Conservation (phyloP, 2,888 invertebrate species). For the Drosophila diplacantha region DNA sequence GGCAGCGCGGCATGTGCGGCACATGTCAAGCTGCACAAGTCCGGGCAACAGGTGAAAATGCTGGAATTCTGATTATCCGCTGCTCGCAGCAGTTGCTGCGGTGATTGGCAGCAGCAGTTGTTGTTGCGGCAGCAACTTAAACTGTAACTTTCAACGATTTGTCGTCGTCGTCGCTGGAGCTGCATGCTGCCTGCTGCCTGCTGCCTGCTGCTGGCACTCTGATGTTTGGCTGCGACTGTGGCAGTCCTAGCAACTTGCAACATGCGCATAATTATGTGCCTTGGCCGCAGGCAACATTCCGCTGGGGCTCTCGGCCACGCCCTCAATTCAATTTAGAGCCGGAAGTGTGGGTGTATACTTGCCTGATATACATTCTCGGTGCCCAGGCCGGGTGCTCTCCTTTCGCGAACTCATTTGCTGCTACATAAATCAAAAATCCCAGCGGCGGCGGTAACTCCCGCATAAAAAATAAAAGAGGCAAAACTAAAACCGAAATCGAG, state of each 20-base stretch:
- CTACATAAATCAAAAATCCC: constrained; percentile 68
- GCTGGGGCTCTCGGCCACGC: constrained; percentile 51
- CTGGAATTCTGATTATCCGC: constrained; percentile 73
- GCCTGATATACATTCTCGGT: constrained; percentile 53
- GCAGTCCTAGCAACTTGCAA: constrained; percentile 18
- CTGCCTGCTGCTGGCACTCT: constrained; percentile 43
- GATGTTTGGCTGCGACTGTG: constrained; percentile 57
- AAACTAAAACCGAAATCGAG: constrained; percentile 32
- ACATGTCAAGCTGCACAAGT: constrained; percentile 71
- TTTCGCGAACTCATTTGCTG: constrained; percentile 62
- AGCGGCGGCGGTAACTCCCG: constrained; percentile 64
- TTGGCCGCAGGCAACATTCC: constrained; percentile 36
- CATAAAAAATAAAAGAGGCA: constrained; percentile 53
- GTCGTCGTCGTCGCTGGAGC: constrained; percentile 55
- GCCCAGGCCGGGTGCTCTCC: constrained; percentile 19
- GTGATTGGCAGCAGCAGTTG: constrained; percentile 42
- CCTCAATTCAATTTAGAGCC: constrained; percentile 72
- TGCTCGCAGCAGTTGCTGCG: constrained; percentile 43
- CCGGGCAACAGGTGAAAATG: constrained; percentile 69
- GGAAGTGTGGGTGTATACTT: constrained; percentile 76
- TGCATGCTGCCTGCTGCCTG: constrained; percentile 28
- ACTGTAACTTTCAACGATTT: constrained; percentile 73
- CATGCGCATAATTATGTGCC: constrained; percentile 60
- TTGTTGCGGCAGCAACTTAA: constrained; percentile 62
- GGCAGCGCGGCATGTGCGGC: constrained; percentile 75